Conservation (phyloP, 2,113 vertebrate genomes). For the Tapirus terrestris region DNA sequence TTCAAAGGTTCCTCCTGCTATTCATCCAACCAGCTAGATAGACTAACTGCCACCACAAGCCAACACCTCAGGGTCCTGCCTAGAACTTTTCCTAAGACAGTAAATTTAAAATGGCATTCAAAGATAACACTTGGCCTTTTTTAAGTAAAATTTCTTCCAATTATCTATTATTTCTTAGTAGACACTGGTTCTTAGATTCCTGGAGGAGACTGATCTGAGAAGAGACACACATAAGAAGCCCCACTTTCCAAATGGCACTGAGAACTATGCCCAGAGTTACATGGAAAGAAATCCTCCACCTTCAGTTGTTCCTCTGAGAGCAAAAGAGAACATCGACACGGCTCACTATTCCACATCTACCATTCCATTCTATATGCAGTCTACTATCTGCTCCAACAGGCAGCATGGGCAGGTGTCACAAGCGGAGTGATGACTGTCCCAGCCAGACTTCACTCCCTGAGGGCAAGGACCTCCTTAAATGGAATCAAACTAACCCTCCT, state of each 20-base stretch:
- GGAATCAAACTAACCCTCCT: not conserved
- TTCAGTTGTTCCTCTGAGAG: not conserved
- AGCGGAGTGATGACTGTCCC: not conserved
- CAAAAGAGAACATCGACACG: not conserved
- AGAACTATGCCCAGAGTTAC: not conserved
- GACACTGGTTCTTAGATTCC: not conserved
- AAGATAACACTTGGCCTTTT: not conserved
- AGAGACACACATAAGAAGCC: not conserved
- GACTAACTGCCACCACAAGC: not conserved
- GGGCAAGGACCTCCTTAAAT: not conserved
- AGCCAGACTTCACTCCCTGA: not conserved
- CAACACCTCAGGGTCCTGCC: not conserved
- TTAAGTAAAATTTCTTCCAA: not conserved
- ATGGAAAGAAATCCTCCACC: not conserved
- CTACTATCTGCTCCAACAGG: not conserved
- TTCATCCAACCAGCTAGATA: not conserved
- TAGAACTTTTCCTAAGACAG: not conserved
- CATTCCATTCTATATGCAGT: no score
- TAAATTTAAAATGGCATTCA: not conserved
- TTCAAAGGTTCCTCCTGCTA: not conserved
- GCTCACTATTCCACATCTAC: not conserved
- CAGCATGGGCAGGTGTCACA: not conserved
- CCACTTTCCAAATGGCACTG: not conserved
- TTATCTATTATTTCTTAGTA: not conserved
- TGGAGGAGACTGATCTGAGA: not conserved